phyloP scores from a whole-genome alignment of 92 coral and sea anemone genomes.

The Siderastrea siderea region DNA sequence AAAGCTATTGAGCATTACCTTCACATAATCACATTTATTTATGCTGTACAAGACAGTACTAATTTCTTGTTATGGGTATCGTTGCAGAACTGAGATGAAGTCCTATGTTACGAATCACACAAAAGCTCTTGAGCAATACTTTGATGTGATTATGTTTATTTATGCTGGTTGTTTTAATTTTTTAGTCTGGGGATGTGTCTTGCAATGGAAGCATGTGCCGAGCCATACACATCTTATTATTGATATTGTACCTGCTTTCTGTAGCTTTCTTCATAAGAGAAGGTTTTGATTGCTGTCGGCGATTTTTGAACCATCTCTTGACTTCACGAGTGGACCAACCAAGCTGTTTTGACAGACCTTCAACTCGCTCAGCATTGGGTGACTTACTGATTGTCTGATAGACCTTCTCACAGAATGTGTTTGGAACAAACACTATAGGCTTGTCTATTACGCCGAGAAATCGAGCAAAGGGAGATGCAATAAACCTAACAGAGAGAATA shows the following conservation, averaged over 20 bases:
- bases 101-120: too few species aligned
- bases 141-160: too few species aligned
- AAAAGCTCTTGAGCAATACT: too few species aligned
- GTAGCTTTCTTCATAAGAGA: constrained; percentile 86
- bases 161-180: too few species aligned
- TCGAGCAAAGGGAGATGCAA: constrained; percentile 85
- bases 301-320: constrained; percentile 90
- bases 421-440: constrained; percentile 70
- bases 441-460: constrained; percentile 88
- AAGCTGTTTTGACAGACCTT: constrained; percentile 91
- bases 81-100: too few species aligned
- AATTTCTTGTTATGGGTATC: too few species aligned
- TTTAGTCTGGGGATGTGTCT: too few species aligned
- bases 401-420: constrained; percentile 95
- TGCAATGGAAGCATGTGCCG: too few species aligned
- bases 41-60: too few species aligned
- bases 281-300: constrained; percentile 88
- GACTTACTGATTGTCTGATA: constrained; percentile 88
- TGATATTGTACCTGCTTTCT: constrained; percentile 83
- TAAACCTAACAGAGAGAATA: constrained; percentile 59
- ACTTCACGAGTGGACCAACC: constrained; percentile 95
- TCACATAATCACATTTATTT: too few species aligned
- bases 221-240: too few species aligned
- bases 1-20: too few species aligned
- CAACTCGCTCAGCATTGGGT: constrained; percentile 85